A percentile compares a stretch with the other conserved stretches of the same genome.
Conservation (phyloP, 2,797 vertebrate genomes). For the Cyprinodon diabolis region DNA sequence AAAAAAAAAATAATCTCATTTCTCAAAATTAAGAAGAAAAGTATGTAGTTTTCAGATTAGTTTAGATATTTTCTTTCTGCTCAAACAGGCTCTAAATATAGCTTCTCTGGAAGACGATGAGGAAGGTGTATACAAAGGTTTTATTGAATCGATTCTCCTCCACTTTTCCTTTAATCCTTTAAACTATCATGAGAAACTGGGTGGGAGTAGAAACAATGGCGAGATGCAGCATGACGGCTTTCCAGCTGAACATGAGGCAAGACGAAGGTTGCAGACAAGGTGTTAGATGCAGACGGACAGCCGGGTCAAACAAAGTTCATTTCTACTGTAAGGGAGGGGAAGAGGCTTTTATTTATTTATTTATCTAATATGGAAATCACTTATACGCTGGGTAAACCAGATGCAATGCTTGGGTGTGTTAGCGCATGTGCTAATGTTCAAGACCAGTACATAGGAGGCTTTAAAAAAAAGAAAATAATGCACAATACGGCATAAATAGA, state of each 20-base stretch:
- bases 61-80: slow-evolving; percentile 14
- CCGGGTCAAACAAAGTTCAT: slow-evolving; percentile 62
- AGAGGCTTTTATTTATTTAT: no score
- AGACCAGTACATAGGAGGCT: no score
- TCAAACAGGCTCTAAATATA: slow-evolving; percentile 5
- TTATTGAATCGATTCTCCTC: not conserved
- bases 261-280: slow-evolving; percentile 33
- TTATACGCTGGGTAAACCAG: no score
- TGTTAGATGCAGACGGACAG: slow-evolving; percentile 30
- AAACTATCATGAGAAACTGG: not conserved
- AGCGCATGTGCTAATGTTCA: no score
- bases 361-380: no score
- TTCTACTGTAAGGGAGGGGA: slow-evolving; percentile 6
- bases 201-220: slow-evolving; percentile 17
- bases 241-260: slow-evolving; percentile 54
- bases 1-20: slow-evolving; percentile 8
- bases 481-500: no score
- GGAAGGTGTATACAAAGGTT: slow-evolving; percentile 1
- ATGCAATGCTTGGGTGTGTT: no score
- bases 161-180: not conserved
- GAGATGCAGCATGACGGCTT: slow-evolving; percentile 37
- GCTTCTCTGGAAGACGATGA: slow-evolving; percentile 18
- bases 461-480: no score
- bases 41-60: slow-evolving; percentile 6
- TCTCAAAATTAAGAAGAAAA: not conserved